A percentile compares a stretch with the other conserved stretches of the same genome.
Conservation (phyloP, 2,113 vertebrate genomes). For the Thamnophis sirtalis region DNA sequence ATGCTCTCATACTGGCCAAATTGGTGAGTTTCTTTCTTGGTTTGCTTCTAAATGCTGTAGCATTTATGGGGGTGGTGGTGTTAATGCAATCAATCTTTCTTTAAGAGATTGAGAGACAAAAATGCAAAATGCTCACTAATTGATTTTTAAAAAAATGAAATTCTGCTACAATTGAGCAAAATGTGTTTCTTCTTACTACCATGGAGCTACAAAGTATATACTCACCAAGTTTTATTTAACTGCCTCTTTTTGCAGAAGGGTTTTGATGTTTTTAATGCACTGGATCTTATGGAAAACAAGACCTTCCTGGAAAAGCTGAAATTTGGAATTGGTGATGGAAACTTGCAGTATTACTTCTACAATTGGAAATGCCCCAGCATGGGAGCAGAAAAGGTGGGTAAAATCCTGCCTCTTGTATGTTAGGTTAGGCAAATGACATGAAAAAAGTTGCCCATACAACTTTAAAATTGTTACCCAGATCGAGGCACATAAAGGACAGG, state of each 20-base stretch:
- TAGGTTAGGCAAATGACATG: not conserved
- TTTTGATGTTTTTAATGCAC: constrained; percentile 98
- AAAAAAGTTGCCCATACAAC: not conserved
- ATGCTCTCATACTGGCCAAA: constrained; percentile 95
- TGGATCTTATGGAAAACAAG: constrained; percentile 99
- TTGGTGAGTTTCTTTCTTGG: constrained; percentile 73
- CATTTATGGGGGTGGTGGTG: not conserved
- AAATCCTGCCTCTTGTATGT: not conserved
- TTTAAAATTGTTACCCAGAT: not conserved
- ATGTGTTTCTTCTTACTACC: not conserved
- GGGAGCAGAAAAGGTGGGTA: constrained; percentile 90
- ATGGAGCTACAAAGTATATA: not conserved
- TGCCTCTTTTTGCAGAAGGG: constrained; percentile 78
- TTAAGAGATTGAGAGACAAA: not conserved
- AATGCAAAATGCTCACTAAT: not conserved
- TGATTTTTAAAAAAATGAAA: not conserved
- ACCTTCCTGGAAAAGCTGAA: constrained; percentile 98
- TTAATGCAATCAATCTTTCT: not conserved
- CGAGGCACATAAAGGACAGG: not conserved
- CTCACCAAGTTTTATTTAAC: not conserved
- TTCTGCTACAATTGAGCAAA: not conserved
- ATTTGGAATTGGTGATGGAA: constrained; percentile 97
- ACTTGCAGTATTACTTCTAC: constrained; percentile 99
- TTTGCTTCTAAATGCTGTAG: not conserved
- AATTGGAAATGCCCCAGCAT: constrained; percentile 99